Conservation (phyloP, 2,797 vertebrate species). For the Pogoniulus pusillus region DNA sequence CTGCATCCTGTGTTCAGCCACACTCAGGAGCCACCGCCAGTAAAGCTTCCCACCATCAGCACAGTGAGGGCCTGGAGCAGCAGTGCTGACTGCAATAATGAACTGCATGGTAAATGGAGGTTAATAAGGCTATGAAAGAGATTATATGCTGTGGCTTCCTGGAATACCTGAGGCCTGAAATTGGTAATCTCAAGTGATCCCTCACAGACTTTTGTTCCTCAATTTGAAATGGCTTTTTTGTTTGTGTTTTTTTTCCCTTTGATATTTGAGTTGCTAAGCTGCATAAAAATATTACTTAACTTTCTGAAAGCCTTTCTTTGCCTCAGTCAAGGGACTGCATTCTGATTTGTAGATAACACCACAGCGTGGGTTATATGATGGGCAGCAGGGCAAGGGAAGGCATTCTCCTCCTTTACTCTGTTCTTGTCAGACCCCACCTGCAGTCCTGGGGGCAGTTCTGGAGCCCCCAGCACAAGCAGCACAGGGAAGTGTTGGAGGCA, state of each 20-base stretch:
- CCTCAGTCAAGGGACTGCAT: not conserved
- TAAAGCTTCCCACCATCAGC: not conserved
- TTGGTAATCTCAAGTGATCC: not conserved
- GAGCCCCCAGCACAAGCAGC: too few species aligned
- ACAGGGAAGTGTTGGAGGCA: too few species aligned
- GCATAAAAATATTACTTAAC: not conserved
- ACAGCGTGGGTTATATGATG: not conserved
- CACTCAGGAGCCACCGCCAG: not conserved
- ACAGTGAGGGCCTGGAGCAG: not conserved
- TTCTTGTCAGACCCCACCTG: too few species aligned
- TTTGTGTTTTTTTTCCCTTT: not conserved
- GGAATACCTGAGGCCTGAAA: not conserved
- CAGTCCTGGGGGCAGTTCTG: too few species aligned
- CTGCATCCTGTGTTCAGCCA: not conserved
- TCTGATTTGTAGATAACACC: not conserved
- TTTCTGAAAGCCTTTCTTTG: conserved; percentile 2
- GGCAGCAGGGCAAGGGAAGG: too few species aligned
- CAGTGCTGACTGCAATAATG: not conserved
- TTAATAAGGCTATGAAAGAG: conserved; percentile 36
- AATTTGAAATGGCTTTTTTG: not conserved
- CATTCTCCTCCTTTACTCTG: too few species aligned
- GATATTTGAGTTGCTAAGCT: not conserved
- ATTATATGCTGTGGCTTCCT: conserved; percentile 9
- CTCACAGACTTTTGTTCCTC: not conserved
- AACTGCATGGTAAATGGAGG: conserved; percentile 23